Evolutionary conservation across 2,888 invertebrate genomes (phyloP).

Genomic region (Gymnosoma rotundatum): DNA sequence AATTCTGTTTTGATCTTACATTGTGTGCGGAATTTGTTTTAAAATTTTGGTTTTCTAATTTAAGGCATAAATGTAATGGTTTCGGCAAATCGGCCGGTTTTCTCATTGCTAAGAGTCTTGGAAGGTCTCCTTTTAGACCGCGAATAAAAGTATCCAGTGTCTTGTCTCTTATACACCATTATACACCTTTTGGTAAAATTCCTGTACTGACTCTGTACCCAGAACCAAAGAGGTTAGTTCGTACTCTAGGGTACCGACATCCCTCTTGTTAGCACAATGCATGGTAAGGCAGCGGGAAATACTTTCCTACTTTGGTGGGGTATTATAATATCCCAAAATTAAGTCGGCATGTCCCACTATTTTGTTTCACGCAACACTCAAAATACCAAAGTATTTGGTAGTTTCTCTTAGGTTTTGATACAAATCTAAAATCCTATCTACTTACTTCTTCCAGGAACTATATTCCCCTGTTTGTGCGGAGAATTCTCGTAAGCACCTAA

Average conservation of each 20-base stretch:
- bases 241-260: no score
- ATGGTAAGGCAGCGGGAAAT: slow-evolving; percentile 53
- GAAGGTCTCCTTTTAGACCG: no score
- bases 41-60: slow-evolving; percentile 38
- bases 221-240: no score
- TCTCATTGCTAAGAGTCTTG: no score
- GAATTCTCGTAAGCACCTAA: slow-evolving; percentile 53
- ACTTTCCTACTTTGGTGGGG: slow-evolving; percentile 55
- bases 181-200: no score
- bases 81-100: slow-evolving; percentile 9
- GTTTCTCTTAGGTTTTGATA: slow-evolving; percentile 40
- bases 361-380: no score
- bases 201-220: no score
- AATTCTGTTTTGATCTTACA: no score
- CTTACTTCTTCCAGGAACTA: slow-evolving; percentile 51
- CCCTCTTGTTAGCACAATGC: no score
- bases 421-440: slow-evolving; percentile 43
- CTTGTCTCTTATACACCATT: no score
- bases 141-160: no score
- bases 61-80: slow-evolving; percentile 24
- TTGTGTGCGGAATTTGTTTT: background rate
- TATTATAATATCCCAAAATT: slow-evolving; percentile 48
- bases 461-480: slow-evolving; percentile 53
- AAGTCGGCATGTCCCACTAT: slow-evolving; percentile 50
- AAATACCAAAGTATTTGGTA: slow-evolving; percentile 51